phyloP scores from a whole-genome alignment of 2,888 invertebrate species.

The Callinectes sapidus region DNA sequence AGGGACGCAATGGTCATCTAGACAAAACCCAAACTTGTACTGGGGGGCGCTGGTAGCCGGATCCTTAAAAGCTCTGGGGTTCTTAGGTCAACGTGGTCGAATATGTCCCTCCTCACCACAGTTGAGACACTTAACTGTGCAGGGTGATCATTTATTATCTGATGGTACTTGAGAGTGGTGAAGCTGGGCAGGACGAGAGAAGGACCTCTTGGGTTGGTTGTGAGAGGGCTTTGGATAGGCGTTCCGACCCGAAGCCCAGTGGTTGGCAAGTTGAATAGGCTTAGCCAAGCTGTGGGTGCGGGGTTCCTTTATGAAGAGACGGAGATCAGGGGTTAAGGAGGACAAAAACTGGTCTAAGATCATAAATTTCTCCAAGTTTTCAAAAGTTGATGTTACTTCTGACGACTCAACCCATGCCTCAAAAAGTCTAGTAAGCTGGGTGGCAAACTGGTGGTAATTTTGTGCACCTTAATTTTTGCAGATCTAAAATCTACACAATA shows the following conservation, averaged over 20 bases:
- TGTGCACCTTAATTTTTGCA: background rate
- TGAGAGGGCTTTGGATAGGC: background rate
- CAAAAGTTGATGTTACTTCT: background rate
- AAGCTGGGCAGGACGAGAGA: background rate
- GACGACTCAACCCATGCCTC: background rate
- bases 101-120: background rate
- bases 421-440: background rate
- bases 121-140: background rate
- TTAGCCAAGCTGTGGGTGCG: background rate
- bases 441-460: slow-evolving; percentile 26
- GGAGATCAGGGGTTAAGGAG: slow-evolving; percentile 3
- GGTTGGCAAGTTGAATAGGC: background rate
- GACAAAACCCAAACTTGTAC: background rate
- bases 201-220: background rate
- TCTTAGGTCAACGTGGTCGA: background rate
- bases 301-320: slow-evolving; percentile 26
- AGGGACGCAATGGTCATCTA: background rate
- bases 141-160: background rate
- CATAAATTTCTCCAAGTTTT: background rate
- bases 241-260: background rate
- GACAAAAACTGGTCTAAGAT: slow-evolving; percentile 37
- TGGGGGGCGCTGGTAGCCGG: background rate
- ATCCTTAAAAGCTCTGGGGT: background rate
- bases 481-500: slow-evolving; percentile 23
- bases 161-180: background rate